These are phyloP conservation scores for Sitobion miscanthi DNA, from an alignment of 1,140 invertebrate species.

Conservation along the genomic window DNA sequence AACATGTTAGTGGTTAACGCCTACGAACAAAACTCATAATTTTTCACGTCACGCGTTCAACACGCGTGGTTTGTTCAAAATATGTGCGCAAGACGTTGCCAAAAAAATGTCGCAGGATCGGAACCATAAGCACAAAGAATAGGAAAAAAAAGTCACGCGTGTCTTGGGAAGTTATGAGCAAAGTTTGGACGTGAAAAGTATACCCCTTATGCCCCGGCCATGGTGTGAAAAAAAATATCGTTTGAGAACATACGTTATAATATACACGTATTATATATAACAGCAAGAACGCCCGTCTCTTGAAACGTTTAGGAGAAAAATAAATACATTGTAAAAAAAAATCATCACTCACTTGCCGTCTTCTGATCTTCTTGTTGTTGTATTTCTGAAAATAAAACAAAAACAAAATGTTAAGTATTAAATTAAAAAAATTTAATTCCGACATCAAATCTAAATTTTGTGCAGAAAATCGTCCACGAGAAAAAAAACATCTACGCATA, in stretches of 20 bases:
- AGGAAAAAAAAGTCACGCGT: constrained; percentile 8
- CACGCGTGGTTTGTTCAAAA: neutral
- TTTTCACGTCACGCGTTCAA: constrained; percentile 23
- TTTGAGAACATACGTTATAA: neutral
- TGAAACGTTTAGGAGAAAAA: neutral
- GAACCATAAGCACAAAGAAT: neutral
- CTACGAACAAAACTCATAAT: constrained; percentile 5
- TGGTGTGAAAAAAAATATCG: neutral
- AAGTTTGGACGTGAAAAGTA: constrained; percentile 36
- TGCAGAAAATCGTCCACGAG: neutral
- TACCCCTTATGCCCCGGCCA: neutral
- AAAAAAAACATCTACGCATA: neutral
- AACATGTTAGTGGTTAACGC: neutral
- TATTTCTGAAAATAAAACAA: constrained; percentile 54
- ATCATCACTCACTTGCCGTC: constrained; percentile 55
- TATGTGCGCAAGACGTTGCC: constrained; percentile 28
- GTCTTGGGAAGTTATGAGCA: constrained; percentile 42
- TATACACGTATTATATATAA: neutral
- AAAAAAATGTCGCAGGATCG: constrained; percentile 16
- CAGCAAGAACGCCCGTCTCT: neutral
- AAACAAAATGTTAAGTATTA: neutral
- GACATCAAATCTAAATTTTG: neutral
- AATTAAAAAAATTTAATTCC: neutral
- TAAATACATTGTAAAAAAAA: neutral
- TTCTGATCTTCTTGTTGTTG: constrained; percentile 57